A percentile compares a stretch with the other conserved stretches of the same genome.
Evolutionary conservation across 2,113 vertebrate species (phyloP).

Genomic region (Rhinolophus sinicus): DNA sequence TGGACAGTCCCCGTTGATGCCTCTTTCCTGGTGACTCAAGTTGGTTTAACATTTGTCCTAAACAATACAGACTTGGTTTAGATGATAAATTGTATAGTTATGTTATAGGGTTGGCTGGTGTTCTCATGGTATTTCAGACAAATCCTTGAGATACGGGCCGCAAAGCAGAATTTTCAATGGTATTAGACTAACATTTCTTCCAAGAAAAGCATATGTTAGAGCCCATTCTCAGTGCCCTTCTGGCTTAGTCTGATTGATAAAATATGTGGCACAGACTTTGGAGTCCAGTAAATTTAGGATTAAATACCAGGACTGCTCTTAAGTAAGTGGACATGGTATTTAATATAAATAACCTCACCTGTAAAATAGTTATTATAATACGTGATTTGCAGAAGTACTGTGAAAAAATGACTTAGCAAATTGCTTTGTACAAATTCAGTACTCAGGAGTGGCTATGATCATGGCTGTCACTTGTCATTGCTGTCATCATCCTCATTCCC

Average conservation of each 20-base stretch:
- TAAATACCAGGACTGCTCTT: background rate
- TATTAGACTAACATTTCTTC: background rate
- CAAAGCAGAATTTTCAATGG: background rate
- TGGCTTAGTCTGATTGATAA: background rate
- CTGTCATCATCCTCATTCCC: background rate
- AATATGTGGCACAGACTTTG: conserved; percentile 16
- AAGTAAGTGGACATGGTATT: background rate
- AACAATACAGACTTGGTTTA: background rate
- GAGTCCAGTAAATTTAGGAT: background rate
- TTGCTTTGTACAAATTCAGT: background rate
- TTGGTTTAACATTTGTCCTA: background rate
- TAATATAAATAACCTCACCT: background rate
- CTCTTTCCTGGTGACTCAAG: background rate
- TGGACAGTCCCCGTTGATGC: background rate
- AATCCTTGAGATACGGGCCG: background rate
- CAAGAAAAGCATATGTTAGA: background rate
- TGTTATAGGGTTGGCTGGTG: background rate
- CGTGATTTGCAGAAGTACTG: background rate
- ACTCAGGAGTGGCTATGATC: background rate
- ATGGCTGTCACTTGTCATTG: background rate
- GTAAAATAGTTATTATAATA: background rate
- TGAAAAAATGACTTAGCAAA: background rate
- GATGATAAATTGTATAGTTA: background rate
- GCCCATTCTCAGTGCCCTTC: background rate
- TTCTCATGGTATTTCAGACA: background rate